Evolutionary conservation across 2,113 vertebrate species (phyloP).

Genomic region (Entomyzon cyanotis): DNA sequence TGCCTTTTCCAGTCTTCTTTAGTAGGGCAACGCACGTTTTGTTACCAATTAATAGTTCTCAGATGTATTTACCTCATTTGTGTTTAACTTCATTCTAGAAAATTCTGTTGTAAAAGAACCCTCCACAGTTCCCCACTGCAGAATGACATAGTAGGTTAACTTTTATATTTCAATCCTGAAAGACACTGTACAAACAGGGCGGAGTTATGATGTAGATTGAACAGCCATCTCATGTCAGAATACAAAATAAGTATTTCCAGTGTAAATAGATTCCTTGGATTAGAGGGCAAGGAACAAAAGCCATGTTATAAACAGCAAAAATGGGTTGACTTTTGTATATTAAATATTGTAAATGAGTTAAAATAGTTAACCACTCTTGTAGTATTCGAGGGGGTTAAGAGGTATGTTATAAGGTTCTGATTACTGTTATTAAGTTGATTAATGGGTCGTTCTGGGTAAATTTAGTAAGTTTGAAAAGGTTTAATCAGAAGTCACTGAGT

Average conservation of each 20-base stretch:
- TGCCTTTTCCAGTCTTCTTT: background rate
- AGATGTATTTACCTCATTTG: background rate
- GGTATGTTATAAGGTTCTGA: no score
- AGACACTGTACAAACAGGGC: background rate
- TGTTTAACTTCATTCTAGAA: background rate
- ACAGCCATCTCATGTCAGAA: background rate
- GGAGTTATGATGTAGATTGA: background rate
- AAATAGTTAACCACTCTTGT: no score
- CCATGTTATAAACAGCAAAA: no score
- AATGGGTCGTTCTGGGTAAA: no score
- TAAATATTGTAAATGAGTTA: no score
- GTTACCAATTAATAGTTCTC: background rate
- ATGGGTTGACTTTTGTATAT: no score
- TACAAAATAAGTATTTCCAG: background rate
- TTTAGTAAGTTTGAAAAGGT: no score
- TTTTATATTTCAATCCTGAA: background rate
- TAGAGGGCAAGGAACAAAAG: background rate
- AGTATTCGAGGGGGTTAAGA: no score
- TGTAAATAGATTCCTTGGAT: background rate
- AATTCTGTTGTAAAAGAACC: background rate
- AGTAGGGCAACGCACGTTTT: accelerated
- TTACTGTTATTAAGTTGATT: no score
- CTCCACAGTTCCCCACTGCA: background rate
- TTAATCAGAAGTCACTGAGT: no score
- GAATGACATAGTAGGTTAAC: background rate